Percentiles rank a stretch among this genome's conserved stretches.
These are phyloP conservation scores for Catharus minimus DNA, from an alignment of 2,113 vertebrate species.

Conservation along the genomic window DNA sequence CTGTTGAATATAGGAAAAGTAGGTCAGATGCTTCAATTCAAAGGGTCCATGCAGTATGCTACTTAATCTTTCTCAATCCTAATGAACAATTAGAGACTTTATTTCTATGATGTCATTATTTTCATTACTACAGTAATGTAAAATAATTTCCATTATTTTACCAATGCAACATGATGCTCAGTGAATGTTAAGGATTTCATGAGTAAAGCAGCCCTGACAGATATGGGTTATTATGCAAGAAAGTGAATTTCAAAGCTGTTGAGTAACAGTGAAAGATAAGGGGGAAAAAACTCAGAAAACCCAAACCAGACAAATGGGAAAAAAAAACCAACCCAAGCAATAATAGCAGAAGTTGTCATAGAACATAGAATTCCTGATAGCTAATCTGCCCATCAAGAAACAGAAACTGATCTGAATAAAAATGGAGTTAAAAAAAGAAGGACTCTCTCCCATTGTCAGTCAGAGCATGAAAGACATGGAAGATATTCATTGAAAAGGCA, in stretches of 20 bases:
- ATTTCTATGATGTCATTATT: not conserved
- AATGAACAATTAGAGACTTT: not conserved
- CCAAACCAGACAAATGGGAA: not conserved
- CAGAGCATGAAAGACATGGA: not conserved
- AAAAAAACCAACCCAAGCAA: not conserved
- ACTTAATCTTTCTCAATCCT: not conserved
- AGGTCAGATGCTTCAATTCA: not conserved
- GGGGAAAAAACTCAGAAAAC: fast-evolving
- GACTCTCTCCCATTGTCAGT: not conserved
- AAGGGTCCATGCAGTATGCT: not conserved
- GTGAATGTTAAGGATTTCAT: not conserved
- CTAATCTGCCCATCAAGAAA: not conserved
- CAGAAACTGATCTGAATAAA: not conserved
- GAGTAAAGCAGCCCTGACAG: not conserved
- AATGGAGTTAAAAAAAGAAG: not conserved
- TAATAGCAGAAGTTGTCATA: not conserved
- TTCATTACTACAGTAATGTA: not conserved
- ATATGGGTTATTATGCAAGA: not conserved
- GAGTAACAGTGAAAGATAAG: not conserved
- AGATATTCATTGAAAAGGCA: fast-evolving
- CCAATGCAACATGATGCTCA: not conserved
- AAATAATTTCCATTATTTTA: not conserved
- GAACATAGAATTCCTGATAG: not conserved
- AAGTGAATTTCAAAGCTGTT: not conserved
- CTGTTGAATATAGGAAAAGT: not conserved